phyloP scores from a whole-genome alignment of 2,888 invertebrate genomes.

The Geophilus truncorum region DNA sequence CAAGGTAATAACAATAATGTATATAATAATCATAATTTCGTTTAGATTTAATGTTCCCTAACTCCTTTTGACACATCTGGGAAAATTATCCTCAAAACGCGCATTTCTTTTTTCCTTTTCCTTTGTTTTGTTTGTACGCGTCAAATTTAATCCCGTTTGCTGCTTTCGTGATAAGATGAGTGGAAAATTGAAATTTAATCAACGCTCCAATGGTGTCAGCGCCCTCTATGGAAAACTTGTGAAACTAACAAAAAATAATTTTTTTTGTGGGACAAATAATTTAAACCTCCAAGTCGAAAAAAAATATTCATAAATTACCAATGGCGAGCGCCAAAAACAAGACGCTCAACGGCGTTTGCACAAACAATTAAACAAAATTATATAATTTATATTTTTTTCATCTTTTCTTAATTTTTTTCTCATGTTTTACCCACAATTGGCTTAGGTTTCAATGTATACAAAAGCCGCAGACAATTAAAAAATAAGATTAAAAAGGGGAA shows the following conservation, averaged over 20 bases:
- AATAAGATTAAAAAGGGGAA: neutral
- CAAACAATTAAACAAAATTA: no score
- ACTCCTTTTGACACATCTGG: neutral
- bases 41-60: neutral
- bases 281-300: no score
- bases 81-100: neutral
- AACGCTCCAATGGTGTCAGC: neutral
- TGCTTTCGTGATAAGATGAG: neutral
- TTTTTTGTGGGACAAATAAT: no score
- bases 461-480: neutral
- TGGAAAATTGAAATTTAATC: neutral
- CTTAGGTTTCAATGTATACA: neutral
- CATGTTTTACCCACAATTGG: neutral
- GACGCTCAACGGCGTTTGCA: neutral
- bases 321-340: neutral
- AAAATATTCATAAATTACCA: neutral
- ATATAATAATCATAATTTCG: no score
- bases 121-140: neutral
- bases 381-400: no score
- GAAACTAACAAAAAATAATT: neutral
- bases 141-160: conserved; percentile 4
- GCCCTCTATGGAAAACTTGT: neutral
- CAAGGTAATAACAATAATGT: neutral
- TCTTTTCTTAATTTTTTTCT: neutral
- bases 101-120: no score